Evolutionary conservation across 2,797 vertebrate species (phyloP), one percentile per base, ranked within the genome.

Genomic region (Cynodonichthys magdalenae): DNA sequence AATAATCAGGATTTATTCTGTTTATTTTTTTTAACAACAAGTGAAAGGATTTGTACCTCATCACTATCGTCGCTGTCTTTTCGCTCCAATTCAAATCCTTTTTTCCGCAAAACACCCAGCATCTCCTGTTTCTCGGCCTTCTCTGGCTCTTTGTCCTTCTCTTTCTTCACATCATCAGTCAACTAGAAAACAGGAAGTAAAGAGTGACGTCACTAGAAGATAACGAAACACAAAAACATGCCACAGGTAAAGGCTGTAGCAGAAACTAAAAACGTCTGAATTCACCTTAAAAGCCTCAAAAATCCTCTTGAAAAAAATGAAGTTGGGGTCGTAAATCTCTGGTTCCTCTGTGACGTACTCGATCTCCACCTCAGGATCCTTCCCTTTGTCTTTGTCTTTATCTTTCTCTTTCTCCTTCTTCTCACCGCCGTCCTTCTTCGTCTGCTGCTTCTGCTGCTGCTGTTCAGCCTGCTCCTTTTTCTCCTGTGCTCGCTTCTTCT

Each of bases 91-190:
- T 95, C 95, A 1, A 96, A 95, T 11, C 95, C 95, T 59, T 97
- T 97, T 71, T 96, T 96, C 77, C 94, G 93, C 62, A 95, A 84
- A 15, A 86, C 79, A 0, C 90, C 78, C 0, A 89, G 72, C 0
- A 87, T 89, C 66, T 96, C 94, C 6, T 85, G 85, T 66, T 95
- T 95, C 20, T 96, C 95, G 0, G 92, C 49, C 69, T 96, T 96
- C 75, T 97, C 96, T 0, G 95, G 95, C 66, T 98, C 96, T 70
- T 96, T 97, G 71, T 97, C 96, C 18, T 97, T 97, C 81, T 97
- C 96, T 11, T 96, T 96, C 88, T 96, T 97, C 60, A 97, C 92
- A 0, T 98, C 96, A 0, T 98, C 96, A 0, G 96, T 96, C 80
- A 98, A 83, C 96, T 98, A 58, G 2, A 45, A 45, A 24, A 19